A percentile compares a stretch with the other conserved stretches of the same genome.
Conservation (phyloP, 2,113 vertebrate species). For the Vulpes vulpes region DNA sequence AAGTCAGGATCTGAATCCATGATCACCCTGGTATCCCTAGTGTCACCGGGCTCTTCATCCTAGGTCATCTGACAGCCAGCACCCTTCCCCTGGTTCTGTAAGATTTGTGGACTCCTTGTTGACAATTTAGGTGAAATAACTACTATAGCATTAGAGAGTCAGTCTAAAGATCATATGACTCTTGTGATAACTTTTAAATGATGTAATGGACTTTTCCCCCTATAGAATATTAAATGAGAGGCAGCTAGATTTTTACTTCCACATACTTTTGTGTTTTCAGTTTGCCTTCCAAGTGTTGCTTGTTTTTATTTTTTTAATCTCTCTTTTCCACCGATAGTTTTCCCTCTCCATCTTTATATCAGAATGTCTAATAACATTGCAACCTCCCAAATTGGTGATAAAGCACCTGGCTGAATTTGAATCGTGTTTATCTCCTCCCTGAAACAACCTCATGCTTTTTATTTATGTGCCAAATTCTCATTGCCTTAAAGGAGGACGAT, state of each 20-base stretch:
- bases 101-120: neutral
- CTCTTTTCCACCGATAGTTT: neutral
- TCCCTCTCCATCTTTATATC: conserved; percentile 37
- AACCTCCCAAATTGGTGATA: conserved; percentile 72
- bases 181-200: neutral
- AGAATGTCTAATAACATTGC: conserved; percentile 38
- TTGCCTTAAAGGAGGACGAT: conserved; percentile 49
- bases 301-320: neutral
- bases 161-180: neutral
- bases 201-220: neutral
- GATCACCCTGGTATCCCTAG: neutral
- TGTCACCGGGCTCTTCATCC: neutral
- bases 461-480: conserved; percentile 58
- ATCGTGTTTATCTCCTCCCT: conserved; percentile 43
- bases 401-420: conserved; percentile 71
- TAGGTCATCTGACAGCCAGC: neutral
- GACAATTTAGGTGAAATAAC: neutral
- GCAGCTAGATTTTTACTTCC: neutral
- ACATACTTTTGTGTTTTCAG: neutral
- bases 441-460: conserved; percentile 48
- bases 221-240: conserved; percentile 12
- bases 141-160: neutral
- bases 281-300: neutral
- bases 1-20: neutral
- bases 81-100: neutral